Evolutionary conservation across 2,888 invertebrate species (phyloP), one percentile per base, ranked within the genome.

Genomic region (Eilema caniola): DNA sequence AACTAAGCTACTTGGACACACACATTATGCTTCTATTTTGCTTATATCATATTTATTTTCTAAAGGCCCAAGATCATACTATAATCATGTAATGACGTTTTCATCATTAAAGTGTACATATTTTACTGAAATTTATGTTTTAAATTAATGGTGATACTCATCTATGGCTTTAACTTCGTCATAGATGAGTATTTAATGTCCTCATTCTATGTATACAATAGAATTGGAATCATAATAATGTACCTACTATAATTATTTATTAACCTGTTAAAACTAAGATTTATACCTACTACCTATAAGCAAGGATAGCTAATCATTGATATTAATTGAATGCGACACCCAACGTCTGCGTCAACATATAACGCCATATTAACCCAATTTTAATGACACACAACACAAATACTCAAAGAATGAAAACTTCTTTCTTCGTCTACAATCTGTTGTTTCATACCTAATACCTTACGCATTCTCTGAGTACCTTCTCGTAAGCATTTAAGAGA

Each of bases 241-340:
- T 41, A 24, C 62, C n/a, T 63, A 20, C n/a, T 7, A 5, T 31
- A n/a, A 5, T 28, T n/a, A 59, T 59, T n/a, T 64, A 64, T 53
- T 53, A 66, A 70, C 14, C 28, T 23, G 66, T 20, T 33, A 31
- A 16, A 57, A 47, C 33, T 66, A 60, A 76, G 74, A 80, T 71
- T 80, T 77, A 66, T 70, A 73, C 28, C 53, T 53, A 53, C 3
- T 12, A 12, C 60, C 24, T 33, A 20, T 31, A n/a, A n/a, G n/a
- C 78, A 76, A 82, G 73, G 82, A 71, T 71, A 78, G 33, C 66
- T 69, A 28, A 53, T 53, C 64, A 62, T 78, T 67, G 71, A 69
- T 66, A 73, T 78, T 83, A 82, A 84, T 85, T 81, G 77, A 83
- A 78, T 77, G 71, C 76, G 82, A 83, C 82, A 83, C 80, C 70